A percentile compares a stretch with the other conserved stretches of the same genome.
These are phyloP conservation scores for Cyanocitta stelleri DNA, from an alignment of 2,113 vertebrate genomes.

Conservation along the genomic window DNA sequence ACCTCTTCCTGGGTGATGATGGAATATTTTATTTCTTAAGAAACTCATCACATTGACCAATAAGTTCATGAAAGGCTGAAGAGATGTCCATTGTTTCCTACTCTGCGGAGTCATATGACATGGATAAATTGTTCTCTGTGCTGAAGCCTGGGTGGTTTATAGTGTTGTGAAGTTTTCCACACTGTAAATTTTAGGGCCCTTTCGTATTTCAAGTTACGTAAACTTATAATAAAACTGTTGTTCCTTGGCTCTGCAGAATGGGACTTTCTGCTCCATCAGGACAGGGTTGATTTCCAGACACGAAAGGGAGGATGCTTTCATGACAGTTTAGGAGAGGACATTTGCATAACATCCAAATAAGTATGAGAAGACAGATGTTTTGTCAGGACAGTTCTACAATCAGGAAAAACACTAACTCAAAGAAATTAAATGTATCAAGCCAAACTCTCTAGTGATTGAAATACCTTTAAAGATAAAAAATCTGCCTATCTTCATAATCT, in stretches of 20 bases:
- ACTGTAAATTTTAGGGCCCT: conserved; percentile 6
- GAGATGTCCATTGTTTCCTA: conserved; percentile 19
- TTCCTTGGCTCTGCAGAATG: not conserved
- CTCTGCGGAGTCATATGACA: not conserved
- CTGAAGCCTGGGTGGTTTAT: not conserved
- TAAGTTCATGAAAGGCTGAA: not conserved
- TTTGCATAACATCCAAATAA: not conserved
- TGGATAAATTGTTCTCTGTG: not conserved
- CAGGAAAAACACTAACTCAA: not conserved
- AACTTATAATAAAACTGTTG: conserved; percentile 31
- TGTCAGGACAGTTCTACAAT: not conserved
- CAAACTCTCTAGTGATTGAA: not conserved
- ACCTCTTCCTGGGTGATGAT: not conserved
- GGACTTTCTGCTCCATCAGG: not conserved
- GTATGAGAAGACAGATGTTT: not conserved
- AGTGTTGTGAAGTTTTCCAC: not conserved
- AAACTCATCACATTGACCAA: not conserved
- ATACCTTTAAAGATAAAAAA: not conserved
- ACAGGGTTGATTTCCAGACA: not conserved
- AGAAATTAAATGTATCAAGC: not conserved
- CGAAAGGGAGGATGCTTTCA: not conserved
- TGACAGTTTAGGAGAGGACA: not conserved
- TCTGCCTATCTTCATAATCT: not conserved
- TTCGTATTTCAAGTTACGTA: conserved; percentile 15
- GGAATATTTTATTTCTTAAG: conserved; percentile 17